phyloP scores from a whole-genome alignment of 2,797 vertebrate species.

The Allochrocebus solatus region DNA sequence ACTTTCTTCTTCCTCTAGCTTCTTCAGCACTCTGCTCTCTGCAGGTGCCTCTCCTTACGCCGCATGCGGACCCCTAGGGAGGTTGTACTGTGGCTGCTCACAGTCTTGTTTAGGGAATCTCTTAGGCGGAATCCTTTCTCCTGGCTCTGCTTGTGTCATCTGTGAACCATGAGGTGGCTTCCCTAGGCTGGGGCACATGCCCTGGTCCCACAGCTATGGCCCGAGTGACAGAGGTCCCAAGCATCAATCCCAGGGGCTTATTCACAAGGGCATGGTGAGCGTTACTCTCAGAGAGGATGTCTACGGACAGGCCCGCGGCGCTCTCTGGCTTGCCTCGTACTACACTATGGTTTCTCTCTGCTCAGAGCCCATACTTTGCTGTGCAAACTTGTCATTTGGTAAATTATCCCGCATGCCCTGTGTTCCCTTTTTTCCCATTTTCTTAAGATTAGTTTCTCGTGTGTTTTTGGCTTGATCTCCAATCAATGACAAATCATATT shows the following conservation, averaged over 20 bases:
- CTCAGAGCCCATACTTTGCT: neutral
- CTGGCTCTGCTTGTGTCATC: too few species aligned
- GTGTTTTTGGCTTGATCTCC: neutral
- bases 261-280: neutral
- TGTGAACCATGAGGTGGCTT: neutral
- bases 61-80: accelerated
- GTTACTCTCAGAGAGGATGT: neutral
- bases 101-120: neutral
- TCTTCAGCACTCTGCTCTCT: accelerated
- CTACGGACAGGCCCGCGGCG: accelerated
- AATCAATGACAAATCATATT: neutral
- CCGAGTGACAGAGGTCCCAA: neutral
- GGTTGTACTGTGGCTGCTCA: neutral
- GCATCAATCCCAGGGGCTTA: too few species aligned
- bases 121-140: neutral
- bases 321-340: neutral
- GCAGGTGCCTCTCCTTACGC: neutral
- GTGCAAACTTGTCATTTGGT: neutral
- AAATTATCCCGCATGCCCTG: too few species aligned
- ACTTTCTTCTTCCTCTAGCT: neutral
- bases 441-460: neutral
- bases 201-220: neutral
- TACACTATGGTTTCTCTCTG: neutral
- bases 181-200: accelerated
- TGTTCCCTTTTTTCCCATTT: neutral